Base-by-base conservation (phyloP, 2,797 vertebrate species). In the Spinus olivaceus region DNA sequence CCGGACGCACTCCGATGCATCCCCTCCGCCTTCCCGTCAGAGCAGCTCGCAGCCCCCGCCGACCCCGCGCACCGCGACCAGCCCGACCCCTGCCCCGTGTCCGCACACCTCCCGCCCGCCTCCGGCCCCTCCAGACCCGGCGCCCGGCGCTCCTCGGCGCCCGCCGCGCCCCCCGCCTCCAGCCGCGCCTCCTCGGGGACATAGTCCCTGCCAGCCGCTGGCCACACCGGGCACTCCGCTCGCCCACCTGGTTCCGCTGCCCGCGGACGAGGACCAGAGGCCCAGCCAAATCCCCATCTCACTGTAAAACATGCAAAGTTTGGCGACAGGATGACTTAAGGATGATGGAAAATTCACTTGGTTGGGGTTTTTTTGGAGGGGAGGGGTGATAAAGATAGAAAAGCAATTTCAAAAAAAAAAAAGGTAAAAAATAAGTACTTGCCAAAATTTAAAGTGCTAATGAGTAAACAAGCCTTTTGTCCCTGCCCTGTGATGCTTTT, bases 11-110 rank as follows among this genome's bases (percentile, higher is more conserved):
- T 96, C 95, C 98, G 96, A 61, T 94, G 97, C 94, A 88, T 97
- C 86, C 95, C 95, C 90, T 97, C 97, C 80, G 88, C 93, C 93
- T 97, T 94, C 39, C 98, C 98, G 97, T 97, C 98, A 88, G 98
- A 97, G 97, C 96, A 97, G 96, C 98, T 97, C 81, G 95, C 97
- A 96, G 96, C 92, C 94, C 96, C 97, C 69, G 94, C 94, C 47
- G 96, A 97, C 89, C 92, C 95, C 30, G 92, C 94, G 25, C 95
- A 94, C 91, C 92, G 94, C 86, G 95, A 94, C 92, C 97, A 90
- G 95, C 93, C 95, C 44, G 91, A 76, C 53, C 96, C 97, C 61
- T 81, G 95, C 28, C 86, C 95, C 59, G 81, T 50, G 63, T 60
- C 82, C 46, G 82, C 97, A 18, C 81, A 92, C 50, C 87, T 97